phyloP scores from a whole-genome alignment of 1,140 invertebrate genomes.

The Dryas iulia region DNA sequence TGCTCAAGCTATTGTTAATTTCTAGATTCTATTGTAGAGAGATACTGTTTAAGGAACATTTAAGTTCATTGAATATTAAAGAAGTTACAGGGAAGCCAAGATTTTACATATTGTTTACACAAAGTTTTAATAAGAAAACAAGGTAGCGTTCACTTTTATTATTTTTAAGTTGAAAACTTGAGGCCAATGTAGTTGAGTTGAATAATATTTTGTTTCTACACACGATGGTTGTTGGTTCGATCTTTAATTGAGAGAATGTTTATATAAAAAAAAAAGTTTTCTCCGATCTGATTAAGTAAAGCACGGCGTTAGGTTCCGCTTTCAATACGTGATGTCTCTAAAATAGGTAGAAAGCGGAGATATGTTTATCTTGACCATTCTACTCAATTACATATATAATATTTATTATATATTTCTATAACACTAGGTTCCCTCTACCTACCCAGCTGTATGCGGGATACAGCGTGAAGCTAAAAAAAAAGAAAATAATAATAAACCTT shows the following conservation, averaged over 20 bases:
- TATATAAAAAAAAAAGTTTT: too few relatives aligned
- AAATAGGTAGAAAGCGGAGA: too few relatives aligned
- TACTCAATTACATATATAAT: too few relatives aligned
- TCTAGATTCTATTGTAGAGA: conserved; percentile 25
- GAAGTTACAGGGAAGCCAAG: conserved; percentile 1
- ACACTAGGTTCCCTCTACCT: too few relatives aligned
- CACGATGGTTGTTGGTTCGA: not conserved
- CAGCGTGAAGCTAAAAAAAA: too few relatives aligned
- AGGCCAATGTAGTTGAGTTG: not conserved
- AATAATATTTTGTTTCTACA: not conserved
- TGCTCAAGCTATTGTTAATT: conserved; percentile 31
- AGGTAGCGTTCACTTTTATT: not conserved
- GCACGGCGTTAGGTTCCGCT: too few relatives aligned
- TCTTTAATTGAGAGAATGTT: not conserved
- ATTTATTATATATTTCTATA: too few relatives aligned
- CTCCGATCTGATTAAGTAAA: too few relatives aligned
- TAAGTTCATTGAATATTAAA: conserved; percentile 29
- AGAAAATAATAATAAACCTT: too few relatives aligned
- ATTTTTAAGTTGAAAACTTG: not conserved
- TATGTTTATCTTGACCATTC: too few relatives aligned
- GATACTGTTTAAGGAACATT: conserved; percentile 28
- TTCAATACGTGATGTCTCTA: too few relatives aligned
- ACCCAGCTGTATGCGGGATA: too few relatives aligned
- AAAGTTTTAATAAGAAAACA: conserved; percentile 18
- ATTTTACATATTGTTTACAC: not conserved